Evolutionary conservation across 2,113 vertebrate genomes (phyloP).

Genomic region (Brienomyrus longianalis): DNA sequence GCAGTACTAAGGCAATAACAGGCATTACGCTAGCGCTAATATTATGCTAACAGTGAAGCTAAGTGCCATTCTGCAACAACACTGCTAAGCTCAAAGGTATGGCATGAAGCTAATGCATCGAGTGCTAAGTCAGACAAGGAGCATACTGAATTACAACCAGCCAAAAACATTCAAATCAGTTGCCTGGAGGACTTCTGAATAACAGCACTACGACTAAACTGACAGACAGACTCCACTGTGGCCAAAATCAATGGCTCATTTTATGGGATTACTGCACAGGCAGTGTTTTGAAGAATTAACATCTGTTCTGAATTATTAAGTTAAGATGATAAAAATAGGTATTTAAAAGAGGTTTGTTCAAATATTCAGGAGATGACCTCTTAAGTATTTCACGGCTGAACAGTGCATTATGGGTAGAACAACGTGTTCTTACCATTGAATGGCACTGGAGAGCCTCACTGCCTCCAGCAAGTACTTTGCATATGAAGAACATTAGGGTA

Average conservation of each 20-base stretch:
- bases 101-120: background rate
- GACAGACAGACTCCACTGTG: background rate
- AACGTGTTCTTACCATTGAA: constrained; percentile 1
- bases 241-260: background rate
- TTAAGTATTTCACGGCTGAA: constrained; percentile 38
- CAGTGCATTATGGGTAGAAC: constrained; percentile 5
- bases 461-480: background rate
- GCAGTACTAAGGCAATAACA: background rate
- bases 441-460: background rate
- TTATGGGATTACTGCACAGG: background rate
- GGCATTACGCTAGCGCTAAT: background rate
- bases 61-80: background rate
- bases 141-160: background rate
- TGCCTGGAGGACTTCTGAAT: constrained; percentile 3
- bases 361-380: constrained; percentile 51
- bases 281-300: background rate
- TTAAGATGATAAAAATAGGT: constrained; percentile 56
- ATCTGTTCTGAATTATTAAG: constrained; percentile 54
- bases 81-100: background rate
- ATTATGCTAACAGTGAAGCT: background rate
- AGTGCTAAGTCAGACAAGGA: background rate
- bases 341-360: constrained; percentile 47
- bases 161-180: background rate
- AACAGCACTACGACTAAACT: background rate
- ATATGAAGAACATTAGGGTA: background rate